These are phyloP conservation scores for Cliona cf. orientalis DNA, from an alignment of 37 sponge, comb jelly and placozoan genomes.

Conservation along the genomic window DNA sequence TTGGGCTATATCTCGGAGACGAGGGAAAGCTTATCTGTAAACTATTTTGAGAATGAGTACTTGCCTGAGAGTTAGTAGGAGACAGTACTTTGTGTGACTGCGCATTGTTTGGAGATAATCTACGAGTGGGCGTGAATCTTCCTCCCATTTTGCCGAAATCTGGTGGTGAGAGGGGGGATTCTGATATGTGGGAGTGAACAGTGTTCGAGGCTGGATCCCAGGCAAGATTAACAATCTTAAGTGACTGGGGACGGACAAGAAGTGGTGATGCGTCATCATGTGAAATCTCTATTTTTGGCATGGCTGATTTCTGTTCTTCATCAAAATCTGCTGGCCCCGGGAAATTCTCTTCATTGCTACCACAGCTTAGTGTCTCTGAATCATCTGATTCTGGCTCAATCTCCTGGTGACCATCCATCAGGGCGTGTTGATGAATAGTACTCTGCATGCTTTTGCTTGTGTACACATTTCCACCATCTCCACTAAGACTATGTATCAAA, in stretches of 20 bases:
- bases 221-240: slow-evolving; percentile 13
- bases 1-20: background rate
- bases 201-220: slow-evolving; percentile 21
- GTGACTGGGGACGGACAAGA: background rate
- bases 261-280: background rate
- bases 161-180: background rate
- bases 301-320: too few species aligned
- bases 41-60: background rate
- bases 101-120: too few species aligned
- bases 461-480: background rate
- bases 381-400: too few species aligned
- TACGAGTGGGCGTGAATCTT: too few species aligned
- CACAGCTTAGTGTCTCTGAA: too few species aligned
- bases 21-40: background rate
- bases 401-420: too few species aligned
- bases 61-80: too few species aligned
- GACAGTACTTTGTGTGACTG: background rate
- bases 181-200: slow-evolving; percentile 3
- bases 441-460: too few species aligned
- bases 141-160: too few species aligned
- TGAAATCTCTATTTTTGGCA: background rate
- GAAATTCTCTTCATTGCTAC: too few species aligned
- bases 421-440: too few species aligned
- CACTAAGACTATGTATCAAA: background rate
- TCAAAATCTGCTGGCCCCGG: background rate